Percentiles rank a stretch among this genome's conserved stretches.
Conservation (phyloP, 2,888 invertebrate genomes). For the Lepeophtheirus nordmannii region DNA sequence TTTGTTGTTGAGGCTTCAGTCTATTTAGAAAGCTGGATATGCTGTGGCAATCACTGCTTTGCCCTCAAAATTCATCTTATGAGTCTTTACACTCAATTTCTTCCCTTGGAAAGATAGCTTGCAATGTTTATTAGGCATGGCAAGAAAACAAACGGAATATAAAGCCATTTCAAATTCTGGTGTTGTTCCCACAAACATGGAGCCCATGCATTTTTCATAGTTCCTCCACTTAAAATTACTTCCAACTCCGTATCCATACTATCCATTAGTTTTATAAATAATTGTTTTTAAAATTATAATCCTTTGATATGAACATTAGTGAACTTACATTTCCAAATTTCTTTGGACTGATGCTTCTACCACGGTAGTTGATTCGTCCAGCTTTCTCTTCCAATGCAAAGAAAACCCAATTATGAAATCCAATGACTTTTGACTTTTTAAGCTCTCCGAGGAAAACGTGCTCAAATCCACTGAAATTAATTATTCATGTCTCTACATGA, state of each 20-base stretch:
- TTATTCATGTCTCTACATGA: constrained; percentile 25
- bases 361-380: constrained; percentile 26
- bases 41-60: constrained; percentile 25
- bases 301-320: not conserved
- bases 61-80: constrained; percentile 1
- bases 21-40: constrained; percentile 17
- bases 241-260: not conserved
- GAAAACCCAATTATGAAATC: constrained; percentile 37
- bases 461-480: constrained; percentile 38
- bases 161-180: constrained; percentile 38
- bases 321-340: not conserved
- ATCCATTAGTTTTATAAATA: no score
- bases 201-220: constrained; percentile 22
- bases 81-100: constrained; percentile 30
- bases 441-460: constrained; percentile 38
- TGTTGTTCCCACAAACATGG: constrained; percentile 29
- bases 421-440: constrained; percentile 33
- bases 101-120: constrained; percentile 29
- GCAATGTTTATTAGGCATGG: constrained; percentile 32
- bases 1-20: no score
- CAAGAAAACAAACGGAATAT: constrained; percentile 36
- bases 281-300: no score
- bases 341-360: not conserved
- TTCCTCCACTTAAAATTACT: constrained; percentile 22
- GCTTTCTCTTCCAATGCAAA: constrained; percentile 33